Conservation (phyloP, 2,113 vertebrate species). For the Tylochromis polylepis region DNA sequence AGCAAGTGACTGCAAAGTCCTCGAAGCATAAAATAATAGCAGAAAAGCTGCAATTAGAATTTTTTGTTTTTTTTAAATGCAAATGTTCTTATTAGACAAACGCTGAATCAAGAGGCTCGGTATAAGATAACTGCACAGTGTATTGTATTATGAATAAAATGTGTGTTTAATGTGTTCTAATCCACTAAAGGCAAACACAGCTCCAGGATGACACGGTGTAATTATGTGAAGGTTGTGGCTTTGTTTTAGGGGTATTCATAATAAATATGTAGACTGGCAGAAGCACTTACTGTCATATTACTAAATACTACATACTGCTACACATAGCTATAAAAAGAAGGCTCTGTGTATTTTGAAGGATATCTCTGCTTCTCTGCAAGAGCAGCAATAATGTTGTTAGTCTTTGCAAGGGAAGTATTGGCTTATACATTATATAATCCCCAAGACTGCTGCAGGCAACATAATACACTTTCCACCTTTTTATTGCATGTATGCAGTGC, state of each 20-base stretch:
- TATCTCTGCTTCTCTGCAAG: neutral
- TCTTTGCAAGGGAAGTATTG: neutral
- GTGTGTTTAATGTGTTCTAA: neutral
- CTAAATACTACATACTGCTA: neutral
- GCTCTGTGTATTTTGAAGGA: neutral
- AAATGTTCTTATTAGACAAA: neutral
- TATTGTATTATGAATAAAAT: neutral
- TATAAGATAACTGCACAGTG: neutral
- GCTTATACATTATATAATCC: neutral
- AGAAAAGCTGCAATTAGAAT: neutral
- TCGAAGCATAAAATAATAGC: neutral
- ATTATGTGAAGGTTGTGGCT: neutral
- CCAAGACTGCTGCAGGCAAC: neutral
- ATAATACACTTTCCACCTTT: neutral
- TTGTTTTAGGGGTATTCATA: neutral
- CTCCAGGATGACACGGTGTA: neutral
- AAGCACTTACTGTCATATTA: neutral
- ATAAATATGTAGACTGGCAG: neutral
- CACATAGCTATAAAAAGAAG: neutral
- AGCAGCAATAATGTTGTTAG: neutral
- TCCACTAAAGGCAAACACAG: neutral
- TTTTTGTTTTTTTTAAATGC: rapidly evolving
- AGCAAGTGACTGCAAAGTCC: neutral
- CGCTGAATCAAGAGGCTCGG: neutral
- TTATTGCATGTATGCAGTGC: neutral